Conservation (phyloP, 2,888 invertebrate genomes). For the Napeogenes sylphis region DNA sequence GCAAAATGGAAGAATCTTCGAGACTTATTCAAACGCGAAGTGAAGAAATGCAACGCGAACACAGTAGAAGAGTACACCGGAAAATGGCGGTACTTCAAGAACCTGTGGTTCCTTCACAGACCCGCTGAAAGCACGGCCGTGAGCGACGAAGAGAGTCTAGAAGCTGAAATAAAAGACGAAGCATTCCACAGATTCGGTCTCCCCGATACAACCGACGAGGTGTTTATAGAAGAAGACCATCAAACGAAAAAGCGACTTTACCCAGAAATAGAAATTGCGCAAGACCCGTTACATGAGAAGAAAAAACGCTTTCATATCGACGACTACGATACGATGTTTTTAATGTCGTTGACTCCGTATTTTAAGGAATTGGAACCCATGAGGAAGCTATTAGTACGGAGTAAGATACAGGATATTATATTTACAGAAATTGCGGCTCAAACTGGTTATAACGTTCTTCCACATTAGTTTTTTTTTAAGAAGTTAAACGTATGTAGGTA, state of each 20-base stretch:
- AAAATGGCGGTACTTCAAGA: slow-evolving; percentile 46
- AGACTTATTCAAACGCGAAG: slow-evolving; percentile 45
- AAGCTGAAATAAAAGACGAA: not conserved
- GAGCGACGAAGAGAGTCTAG: slow-evolving; percentile 6
- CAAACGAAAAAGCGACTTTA: slow-evolving; percentile 3
- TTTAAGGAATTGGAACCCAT: slow-evolving; percentile 47
- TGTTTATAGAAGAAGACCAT: not conserved
- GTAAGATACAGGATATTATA: slow-evolving; percentile 54
- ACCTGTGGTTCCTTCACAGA: slow-evolving; percentile 39
- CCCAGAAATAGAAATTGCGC: slow-evolving; percentile 17
- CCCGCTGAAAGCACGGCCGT: slow-evolving; percentile 20
- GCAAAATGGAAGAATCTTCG: slow-evolving; percentile 55
- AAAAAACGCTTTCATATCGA: slow-evolving; percentile 27
- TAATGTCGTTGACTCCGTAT: slow-evolving; percentile 53
- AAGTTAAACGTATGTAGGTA: too few species aligned
- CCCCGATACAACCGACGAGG: slow-evolving; percentile 1
- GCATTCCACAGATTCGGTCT: not conserved
- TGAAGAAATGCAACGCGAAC: slow-evolving; percentile 33
- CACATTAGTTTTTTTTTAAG: not conserved
- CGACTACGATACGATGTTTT: slow-evolving; percentile 53
- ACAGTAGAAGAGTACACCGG: slow-evolving; percentile 38
- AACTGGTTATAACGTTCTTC: slow-evolving; percentile 8
- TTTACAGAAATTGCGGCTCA: slow-evolving; percentile 39
- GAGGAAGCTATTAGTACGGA: slow-evolving; percentile 50
- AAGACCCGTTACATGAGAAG: slow-evolving; percentile 37